Base-by-base conservation (phyloP, 2,113 vertebrate genomes). In the Gorsachius goisagi region DNA sequence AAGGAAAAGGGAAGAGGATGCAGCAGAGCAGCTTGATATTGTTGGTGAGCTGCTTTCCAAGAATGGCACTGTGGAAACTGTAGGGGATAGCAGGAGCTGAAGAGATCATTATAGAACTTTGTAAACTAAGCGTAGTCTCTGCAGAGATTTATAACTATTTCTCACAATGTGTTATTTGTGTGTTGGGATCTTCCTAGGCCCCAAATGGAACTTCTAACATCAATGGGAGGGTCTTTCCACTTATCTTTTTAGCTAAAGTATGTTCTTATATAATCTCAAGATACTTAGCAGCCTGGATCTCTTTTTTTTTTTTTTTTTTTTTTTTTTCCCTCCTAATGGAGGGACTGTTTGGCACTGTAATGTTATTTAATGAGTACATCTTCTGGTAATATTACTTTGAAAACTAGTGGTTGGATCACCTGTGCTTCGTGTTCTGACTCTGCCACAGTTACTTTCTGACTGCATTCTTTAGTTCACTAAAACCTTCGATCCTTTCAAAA, bases 1-100 rank as follows among this genome's bases (percentile, higher is more conserved):
- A 94, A 99, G 99, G 87, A 99, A 98, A 83, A 98, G 99, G 91
- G 98, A 98, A 26, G 98, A 98, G 8, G 98, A 99, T 85, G 98
- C 97, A 10, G 98, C 98, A 35, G 97, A 98, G 24, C 98, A 99
- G 33, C 96, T 95, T 26, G 99, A 99, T 94, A 73, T 99, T 82
- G 97, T 99, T 85, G 99, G 99, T 99, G 92, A 98, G 98, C 78
- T 26, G 37, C 64, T 52, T 69, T 62, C 8, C 18, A 3, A 47
- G 76, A 78, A 9, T 28, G 67, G 2, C 20, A 13, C 7, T 10
- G 20, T 7, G 37, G 67, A 11, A 76, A 19, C 33, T 13, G 3
- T 6, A 27, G 56, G 56, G 44, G 9, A 27, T 14, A 8, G 52
- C 20, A 47, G 35, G 44, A 44, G 27, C 32, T 44, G 24, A 66